Evolutionary conservation across 2,888 invertebrate species (phyloP).

Genomic region (Congeria kusceri): DNA sequence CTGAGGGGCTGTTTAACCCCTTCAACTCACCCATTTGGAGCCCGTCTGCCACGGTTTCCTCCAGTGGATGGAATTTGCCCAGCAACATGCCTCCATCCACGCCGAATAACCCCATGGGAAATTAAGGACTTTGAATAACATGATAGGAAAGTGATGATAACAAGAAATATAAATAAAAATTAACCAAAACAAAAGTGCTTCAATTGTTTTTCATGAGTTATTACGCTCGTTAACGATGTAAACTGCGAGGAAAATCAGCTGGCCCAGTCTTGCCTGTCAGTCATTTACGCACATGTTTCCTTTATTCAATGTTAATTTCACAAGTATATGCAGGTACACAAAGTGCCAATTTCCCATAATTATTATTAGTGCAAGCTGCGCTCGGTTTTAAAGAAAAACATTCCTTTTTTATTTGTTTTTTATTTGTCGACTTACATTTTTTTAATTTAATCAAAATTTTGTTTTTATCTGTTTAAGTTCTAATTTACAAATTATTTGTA

Average conservation of each 20-base stretch:
- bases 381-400: too few relatives aligned
- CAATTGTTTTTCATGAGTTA: background rate
- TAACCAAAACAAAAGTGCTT: background rate
- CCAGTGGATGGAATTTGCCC: conserved; percentile 63
- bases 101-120: background rate
- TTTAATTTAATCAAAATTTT: too few relatives aligned
- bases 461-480: too few relatives aligned
- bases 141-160: background rate
- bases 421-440: too few relatives aligned
- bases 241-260: conserved; percentile 39
- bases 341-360: too few relatives aligned
- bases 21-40: conserved; percentile 81
- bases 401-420: too few relatives aligned
- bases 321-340: too few relatives aligned
- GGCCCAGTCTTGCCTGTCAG: conserved; percentile 26
- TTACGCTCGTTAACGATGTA: conserved; percentile 17
- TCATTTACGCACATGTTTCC: background rate
- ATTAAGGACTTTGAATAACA: background rate
- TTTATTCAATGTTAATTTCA: background rate
- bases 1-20: conserved; percentile 74
- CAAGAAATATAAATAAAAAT: background rate
- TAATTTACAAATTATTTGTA: too few relatives aligned
- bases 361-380: too few relatives aligned
- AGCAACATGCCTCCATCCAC: conserved; percentile 21
- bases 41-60: conserved; percentile 69